These are phyloP conservation scores for Aphidius gifuensis DNA, from an alignment of 1,140 invertebrate species.

Conservation along the genomic window DNA sequence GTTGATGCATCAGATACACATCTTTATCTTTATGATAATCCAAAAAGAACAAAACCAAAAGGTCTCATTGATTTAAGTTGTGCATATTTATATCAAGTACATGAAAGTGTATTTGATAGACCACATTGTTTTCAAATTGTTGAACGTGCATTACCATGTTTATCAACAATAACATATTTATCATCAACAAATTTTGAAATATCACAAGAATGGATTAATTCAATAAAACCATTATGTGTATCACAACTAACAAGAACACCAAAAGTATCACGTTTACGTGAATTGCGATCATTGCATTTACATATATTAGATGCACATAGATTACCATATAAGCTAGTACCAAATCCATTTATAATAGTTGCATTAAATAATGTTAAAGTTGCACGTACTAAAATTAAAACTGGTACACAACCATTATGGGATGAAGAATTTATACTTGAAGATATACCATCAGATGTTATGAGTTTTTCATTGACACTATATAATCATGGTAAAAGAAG, in stretches of 20 bases:
- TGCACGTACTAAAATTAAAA: constrained; percentile 81
- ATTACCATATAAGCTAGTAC: constrained; percentile 79
- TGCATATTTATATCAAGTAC: constrained; percentile 93
- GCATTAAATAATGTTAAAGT: constrained; percentile 81
- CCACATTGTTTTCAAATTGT: constrained; percentile 95
- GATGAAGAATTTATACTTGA: constrained; percentile 93
- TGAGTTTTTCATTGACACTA: constrained; percentile 85
- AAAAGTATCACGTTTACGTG: constrained; percentile 73
- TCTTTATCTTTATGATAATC: constrained; percentile 94
- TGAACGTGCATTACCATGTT: constrained; percentile 85
- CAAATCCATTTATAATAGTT: constrained; percentile 87
- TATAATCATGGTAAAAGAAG: constrained; percentile 91
- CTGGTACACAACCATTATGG: constrained; percentile 85
- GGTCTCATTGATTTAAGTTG: constrained; percentile 94
- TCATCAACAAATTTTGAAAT: constrained; percentile 77
- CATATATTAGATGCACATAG: constrained; percentile 83
- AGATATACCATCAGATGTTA: constrained; percentile 94
- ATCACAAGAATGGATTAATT: constrained; percentile 86
- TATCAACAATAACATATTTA: constrained; percentile 89
- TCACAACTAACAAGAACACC: constrained; percentile 84
- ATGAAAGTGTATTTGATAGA: constrained; percentile 94
- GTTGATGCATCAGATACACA: constrained; percentile 91
- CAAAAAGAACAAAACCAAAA: constrained; percentile 94
- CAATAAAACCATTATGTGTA: constrained; percentile 86
- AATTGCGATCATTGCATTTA: constrained; percentile 79